A percentile compares a stretch with the other conserved stretches of the same genome.
Evolutionary conservation across 2,888 invertebrate species (phyloP).

Genomic region (Sialis fuliginosa): DNA sequence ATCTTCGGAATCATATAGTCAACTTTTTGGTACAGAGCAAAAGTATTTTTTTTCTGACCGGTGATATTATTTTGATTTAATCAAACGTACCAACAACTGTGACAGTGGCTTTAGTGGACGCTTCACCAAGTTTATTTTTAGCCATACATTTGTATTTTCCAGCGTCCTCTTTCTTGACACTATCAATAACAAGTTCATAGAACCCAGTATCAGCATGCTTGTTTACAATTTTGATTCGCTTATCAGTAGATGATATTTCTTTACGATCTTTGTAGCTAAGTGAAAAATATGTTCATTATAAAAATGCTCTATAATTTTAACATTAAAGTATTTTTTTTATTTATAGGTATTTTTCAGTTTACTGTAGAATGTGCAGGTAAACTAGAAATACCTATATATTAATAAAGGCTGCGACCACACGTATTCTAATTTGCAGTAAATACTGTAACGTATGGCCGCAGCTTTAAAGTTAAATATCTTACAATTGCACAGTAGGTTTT

Average conservation of each 20-base stretch:
- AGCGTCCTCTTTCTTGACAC: slow-evolving; percentile 60
- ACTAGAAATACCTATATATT: neutral
- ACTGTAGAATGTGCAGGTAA: neutral
- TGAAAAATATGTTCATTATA: slow-evolving; percentile 7
- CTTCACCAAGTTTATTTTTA: slow-evolving; percentile 63
- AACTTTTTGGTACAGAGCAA: too few species aligned
- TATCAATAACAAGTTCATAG: slow-evolving; percentile 73
- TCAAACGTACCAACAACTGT: slow-evolving; percentile 50
- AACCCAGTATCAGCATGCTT: slow-evolving; percentile 67
- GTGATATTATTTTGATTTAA: too few species aligned
- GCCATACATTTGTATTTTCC: slow-evolving; percentile 75
- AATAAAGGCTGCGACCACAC: too few species aligned
- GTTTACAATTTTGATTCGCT: slow-evolving; percentile 48
- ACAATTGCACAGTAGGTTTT: slow-evolving; percentile 83
- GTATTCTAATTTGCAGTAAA: too few species aligned
- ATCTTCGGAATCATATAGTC: too few species aligned
- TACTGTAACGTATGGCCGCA: too few species aligned
- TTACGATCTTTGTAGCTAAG: slow-evolving; percentile 65
- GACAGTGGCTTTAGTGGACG: slow-evolving; percentile 54
- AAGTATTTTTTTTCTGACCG: too few species aligned
- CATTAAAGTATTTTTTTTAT: neutral
- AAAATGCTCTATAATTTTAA: neutral
- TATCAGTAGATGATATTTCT: slow-evolving; percentile 47
- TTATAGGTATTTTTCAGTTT: neutral
- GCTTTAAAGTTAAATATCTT: slow-evolving; percentile 21